A percentile compares a stretch with the other conserved stretches of the same genome.
phyloP scores from a whole-genome alignment of 2,797 vertebrate genomes.

The Anabacerthia variegaticeps region DNA sequence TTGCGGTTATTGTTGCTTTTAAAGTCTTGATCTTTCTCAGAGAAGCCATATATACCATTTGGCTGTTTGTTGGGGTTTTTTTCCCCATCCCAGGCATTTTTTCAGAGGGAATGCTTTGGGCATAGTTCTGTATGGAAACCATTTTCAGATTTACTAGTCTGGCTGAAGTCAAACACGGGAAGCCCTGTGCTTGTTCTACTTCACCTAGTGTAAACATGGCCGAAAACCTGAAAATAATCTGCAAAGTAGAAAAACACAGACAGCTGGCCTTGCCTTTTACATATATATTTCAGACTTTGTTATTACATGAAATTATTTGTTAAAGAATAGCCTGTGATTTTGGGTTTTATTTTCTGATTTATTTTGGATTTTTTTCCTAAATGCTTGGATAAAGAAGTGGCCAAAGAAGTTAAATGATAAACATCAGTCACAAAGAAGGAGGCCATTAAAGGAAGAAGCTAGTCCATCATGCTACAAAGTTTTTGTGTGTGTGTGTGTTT shows the following conservation, averaged over 20 bases:
- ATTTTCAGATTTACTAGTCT: background rate
- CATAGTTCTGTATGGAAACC: background rate
- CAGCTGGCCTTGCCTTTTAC: background rate
- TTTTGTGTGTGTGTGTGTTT: background rate
- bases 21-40: background rate
- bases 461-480: background rate
- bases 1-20: background rate
- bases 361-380: background rate
- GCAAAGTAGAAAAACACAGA: background rate
- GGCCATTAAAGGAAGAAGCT: background rate
- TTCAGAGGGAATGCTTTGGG: background rate
- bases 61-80: background rate
- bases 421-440: background rate
- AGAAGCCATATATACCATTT: background rate
- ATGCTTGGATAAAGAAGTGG: background rate
- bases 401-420: background rate
- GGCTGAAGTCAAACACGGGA: background rate
- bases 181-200: fast-evolving
- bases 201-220: background rate
- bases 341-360: background rate
- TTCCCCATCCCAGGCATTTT: background rate
- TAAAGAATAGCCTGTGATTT: background rate
- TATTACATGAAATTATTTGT: background rate
- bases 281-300: background rate
- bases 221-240: background rate